Base-by-base conservation (phyloP, 1,140 invertebrate species). In the Pseudachorutes palmiensis region DNA sequence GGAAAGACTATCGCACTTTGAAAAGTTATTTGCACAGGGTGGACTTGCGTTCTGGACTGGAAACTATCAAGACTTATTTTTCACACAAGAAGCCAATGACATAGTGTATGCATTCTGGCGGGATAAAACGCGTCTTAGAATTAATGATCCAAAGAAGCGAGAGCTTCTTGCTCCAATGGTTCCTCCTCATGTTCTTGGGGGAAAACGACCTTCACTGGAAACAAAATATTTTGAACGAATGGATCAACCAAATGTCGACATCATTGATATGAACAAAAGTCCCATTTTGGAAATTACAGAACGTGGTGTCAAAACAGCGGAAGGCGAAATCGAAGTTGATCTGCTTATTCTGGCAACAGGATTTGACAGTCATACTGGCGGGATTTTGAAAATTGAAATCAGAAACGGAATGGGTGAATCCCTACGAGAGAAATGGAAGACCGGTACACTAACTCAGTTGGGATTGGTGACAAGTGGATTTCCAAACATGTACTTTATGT, bases 181-280 rank as follows among this genome's bases (percentile, higher is more conserved):
- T 2, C 14, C 32, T 2, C 61, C 61, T 3, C 61, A 63, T 24
- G 9, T 36, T 14, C 59, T 49, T 9, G 66, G 66, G 0, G 51
- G 59, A 1, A 67, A 67, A 62, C 36, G 61, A 3, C 41, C 45
- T 24, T 30, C 19, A 16, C 60, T 67, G 1, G 66, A 67, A 28
- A 33, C 49, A 31, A 1, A 2, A 9, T 67, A 62, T 26, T 67
- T 51, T 30, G 66, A 67, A 63, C 28, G 51, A 1, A 57, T 62
- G 14, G 57, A 67, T 33, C 66, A 67, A 57, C 12, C 14, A 24
- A 62, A 67, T 24, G 66, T 67, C 0, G 60, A 67, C 24, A 49
- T 67, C 2, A 57, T 67, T 26, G 26, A 67, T 28, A 33, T 67
- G 19, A 29, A 36, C 1, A 12, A 62, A 22, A 59, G 49, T 22